Evolutionary conservation across 2,888 invertebrate species (phyloP), one percentile per base, ranked within the genome.

Genomic region (Cartodere bifasciata): DNA sequence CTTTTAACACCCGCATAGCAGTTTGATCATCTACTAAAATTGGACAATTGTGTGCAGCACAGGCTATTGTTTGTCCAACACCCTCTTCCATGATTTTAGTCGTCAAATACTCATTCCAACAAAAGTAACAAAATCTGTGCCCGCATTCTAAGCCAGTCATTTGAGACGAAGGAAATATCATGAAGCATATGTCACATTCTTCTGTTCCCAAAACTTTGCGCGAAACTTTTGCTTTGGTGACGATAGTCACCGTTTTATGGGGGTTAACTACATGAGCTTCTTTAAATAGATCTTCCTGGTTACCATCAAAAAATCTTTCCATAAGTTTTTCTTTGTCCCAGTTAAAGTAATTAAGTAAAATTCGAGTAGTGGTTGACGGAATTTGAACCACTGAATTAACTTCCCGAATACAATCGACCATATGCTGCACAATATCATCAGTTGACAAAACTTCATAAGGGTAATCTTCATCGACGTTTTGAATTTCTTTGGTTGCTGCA

Each of bases 321-420:
- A 97, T 86, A 38, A 98, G 68, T 61, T 94, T 94, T 60, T 97
- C 97, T 63, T 92, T 95, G 62, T 98, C 97, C 98, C 98, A 98
- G 69, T 91, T 90, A 61, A 92, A 98, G 60, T 97, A 92, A 67
- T 95, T 94, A 48, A 98, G 67, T 47, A 98, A 69, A 62, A 97
- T 94, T 52, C 97, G 74, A 42, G 87, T 91, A 32, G 84, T 83
- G 29, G 87, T 86, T 34, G 82, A 75, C 39, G 85, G 82, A 56
- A 88, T 79, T 81, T 92, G 85, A 49, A 95, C 84, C 47, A 95
- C 90, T 43, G 75, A 81, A 63, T 92, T 95, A 48, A 97, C 95
- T 63, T 97, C 97, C 64, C 84, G 84, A 54, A 97, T 97, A 57
- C 84, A 87, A 61, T 94, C 91, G 36, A 86, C 82, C 92, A 98